Evolutionary conservation across 2,888 invertebrate genomes (phyloP), one percentile per base, ranked within the genome.

Genomic region (Dorcus hopei): DNA sequence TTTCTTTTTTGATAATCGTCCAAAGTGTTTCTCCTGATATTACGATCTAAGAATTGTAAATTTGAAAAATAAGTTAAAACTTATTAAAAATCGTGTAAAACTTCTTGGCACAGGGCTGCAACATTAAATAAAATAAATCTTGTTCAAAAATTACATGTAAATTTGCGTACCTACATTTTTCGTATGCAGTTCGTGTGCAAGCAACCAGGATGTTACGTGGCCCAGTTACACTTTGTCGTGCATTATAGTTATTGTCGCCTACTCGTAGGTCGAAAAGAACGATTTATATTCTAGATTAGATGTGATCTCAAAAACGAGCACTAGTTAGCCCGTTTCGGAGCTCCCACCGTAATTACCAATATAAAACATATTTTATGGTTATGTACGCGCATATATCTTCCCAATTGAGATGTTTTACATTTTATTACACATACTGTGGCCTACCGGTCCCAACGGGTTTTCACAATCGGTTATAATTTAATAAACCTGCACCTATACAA

Each of bases 201-300:
- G 50, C 43, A 38, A 14, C 39, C 51, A 40, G 11, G 40, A 16
- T 14, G 14, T 38, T 56, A 43, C 50, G 56, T 23, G 45, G 42
- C 56, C 38, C 51, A 41, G 40, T 33, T 40, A 38, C 19, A 53
- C 53, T 45, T 45, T 45, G 47, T 47, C 45, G 49, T 38, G 23
- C 49, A 38, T 47, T 49, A 48, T 39, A 33, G 50, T 42, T 43
- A 49, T 43, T 56, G 50, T 56, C 50, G 56, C 50, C 43, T 19
- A 50, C 41, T 33, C 26, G 50, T 42, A 42, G 50, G 56, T 56
- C 50, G 43, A 50, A 56, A 56, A 56, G 49, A 50, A 45, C 50
- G 50, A 56, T 56, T 56, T 50, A 43, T 56, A 56, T 43, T 49
- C 50, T 26, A 50, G 49, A 56, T 56, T 56, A 56, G 56, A 56